Evolutionary conservation across 2,113 vertebrate species (phyloP).

Genomic region (Pelodiscus sinensis): DNA sequence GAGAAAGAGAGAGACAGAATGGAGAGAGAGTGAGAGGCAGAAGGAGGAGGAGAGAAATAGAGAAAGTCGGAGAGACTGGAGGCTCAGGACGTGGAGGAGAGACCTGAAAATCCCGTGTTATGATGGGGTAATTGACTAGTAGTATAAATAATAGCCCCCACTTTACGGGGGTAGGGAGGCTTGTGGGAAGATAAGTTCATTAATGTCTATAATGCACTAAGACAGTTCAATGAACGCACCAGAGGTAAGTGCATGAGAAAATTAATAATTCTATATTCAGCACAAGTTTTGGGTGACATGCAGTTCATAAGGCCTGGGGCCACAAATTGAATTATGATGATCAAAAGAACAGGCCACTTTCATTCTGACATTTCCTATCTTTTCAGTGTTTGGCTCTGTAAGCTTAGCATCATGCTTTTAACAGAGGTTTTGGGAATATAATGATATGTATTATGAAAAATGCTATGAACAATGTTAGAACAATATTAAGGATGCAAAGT

Average conservation of each 20-base stretch:
- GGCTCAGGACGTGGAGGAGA: no score
- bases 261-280: slow-evolving; percentile 5
- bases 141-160: neutral
- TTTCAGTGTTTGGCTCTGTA: neutral
- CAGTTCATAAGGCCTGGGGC: slow-evolving; percentile 26
- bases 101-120: no score
- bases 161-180: neutral
- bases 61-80: no score
- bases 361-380: neutral
- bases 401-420: neutral
- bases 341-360: neutral
- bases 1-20: no score
- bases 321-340: slow-evolving; percentile 6
- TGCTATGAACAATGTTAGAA: neutral
- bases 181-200: slow-evolving; percentile 63
- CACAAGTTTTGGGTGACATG: neutral
- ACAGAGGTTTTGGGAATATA: neutral
- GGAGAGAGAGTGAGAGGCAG: no score
- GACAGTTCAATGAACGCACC: slow-evolving; percentile 34
- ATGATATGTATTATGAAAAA: neutral
- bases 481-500: neutral
- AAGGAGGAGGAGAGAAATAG: neutral
- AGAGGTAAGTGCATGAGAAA: slow-evolving; percentile 58
- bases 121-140: no score
- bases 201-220: slow-evolving; percentile 62